Evolutionary conservation across 2,797 vertebrate species (phyloP), one percentile per base, ranked within the genome.

Genomic region (Ctenopoma multispine): DNA sequence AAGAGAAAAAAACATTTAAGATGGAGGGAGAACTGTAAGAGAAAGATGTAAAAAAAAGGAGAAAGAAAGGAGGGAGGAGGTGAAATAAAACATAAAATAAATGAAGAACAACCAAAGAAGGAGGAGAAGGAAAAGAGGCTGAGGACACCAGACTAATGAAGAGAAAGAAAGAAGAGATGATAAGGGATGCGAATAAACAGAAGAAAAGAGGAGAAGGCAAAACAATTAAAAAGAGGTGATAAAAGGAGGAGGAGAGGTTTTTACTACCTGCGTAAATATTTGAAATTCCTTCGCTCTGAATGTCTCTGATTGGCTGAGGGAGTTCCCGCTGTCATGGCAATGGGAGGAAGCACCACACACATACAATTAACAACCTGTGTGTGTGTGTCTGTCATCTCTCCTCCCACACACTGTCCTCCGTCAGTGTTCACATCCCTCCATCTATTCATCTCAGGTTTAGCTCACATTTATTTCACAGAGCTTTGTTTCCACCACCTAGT

Each of bases 311-410:
- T 85, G 87, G 81, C 29, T 18, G 51, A 78, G 40, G 43, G 59
- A 54, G 48, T 21, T 41, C 34, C 24, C 0, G 74, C 62, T 83
- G 83, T 82, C 85, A 85, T 86, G 85, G 80, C 20, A 58, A 89
- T 31, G 1, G 24, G 43, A 66, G 27, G 34, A 70, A n/a, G 34
- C 57, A 20, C 17, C 24, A 58, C 62, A 80, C 61, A 46, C 40
- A 40, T 27, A 41, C 54, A 55, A 14, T 41, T 41, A 41, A 41
- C 13, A 41, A 6, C 27, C 27, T 29, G 27, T 29, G 41, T 15
- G 41, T 43, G 12, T 43, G 41, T 43, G 41, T 43, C 31, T 34
- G 31, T 4, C 4, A 31, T 31, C 0, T 7, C 3, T 27, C 63
- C 57, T 68, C 44, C 72, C 54, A 48, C 68, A 67, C 27, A 1